These are phyloP conservation scores for Crenuchus spilurus DNA, from an alignment of 2,797 vertebrate genomes.

Conservation along the genomic window DNA sequence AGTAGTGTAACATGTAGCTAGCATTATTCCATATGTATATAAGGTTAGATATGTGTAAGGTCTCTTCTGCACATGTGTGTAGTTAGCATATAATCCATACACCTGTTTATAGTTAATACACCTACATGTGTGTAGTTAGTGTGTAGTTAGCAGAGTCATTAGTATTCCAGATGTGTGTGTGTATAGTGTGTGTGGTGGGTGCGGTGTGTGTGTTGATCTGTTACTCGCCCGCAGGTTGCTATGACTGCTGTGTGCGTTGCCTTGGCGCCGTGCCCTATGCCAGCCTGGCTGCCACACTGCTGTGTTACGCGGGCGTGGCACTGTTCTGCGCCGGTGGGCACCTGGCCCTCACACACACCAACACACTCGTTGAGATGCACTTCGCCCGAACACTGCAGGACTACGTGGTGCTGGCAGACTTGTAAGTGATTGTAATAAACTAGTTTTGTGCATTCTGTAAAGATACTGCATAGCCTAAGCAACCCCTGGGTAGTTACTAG, in stretches of 20 bases:
- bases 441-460: too few relatives aligned
- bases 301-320: constrained; percentile 93
- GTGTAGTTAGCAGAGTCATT: not conserved
- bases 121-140: constrained; percentile 8
- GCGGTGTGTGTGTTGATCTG: constrained; percentile 81
- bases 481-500: too few relatives aligned
- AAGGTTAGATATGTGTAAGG: too few relatives aligned
- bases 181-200: constrained; percentile 79
- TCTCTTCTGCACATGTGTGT: too few relatives aligned
- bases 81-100: too few relatives aligned
- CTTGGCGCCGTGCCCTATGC: constrained; percentile 94
- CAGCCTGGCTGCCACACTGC: constrained; percentile 93
- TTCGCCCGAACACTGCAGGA: constrained; percentile 94
- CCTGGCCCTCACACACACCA: constrained; percentile 90
- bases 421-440: too few relatives aligned
- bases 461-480: too few relatives aligned
- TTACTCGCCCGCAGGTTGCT: constrained; percentile 90
- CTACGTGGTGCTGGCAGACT: constrained; percentile 87
- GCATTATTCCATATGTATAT: too few relatives aligned
- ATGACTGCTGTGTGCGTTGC: constrained; percentile 96
- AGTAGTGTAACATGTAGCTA: not conserved
- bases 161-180: constrained; percentile 68
- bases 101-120: not conserved
- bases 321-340: constrained; percentile 97
- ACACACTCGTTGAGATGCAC: constrained; percentile 91